Base-by-base conservation (phyloP, 2,113 vertebrate genomes). In the Etia nguti region DNA sequence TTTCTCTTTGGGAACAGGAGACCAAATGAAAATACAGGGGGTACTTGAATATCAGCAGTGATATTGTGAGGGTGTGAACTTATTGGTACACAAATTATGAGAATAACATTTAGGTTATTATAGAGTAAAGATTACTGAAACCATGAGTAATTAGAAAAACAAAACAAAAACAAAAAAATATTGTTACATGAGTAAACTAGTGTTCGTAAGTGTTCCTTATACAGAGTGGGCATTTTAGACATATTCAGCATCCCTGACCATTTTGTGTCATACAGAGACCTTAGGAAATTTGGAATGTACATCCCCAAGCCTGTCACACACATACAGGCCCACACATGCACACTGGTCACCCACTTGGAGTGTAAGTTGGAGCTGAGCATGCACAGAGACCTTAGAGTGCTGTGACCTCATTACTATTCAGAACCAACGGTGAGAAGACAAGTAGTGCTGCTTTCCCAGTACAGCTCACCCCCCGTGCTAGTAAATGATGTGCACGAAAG, bases 331-430 rank as follows among this genome's bases (percentile, higher is more conserved):
- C 48, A 48, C 24, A 36, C 55, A 90, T 6, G 73, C 82, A 84
- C 50, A 75, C 18, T 8, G 55, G 59, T 83, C 87, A 81, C 20
- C 81, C 82, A 90, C 84, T 85, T 65, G 86, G 86, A 86, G 54
- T 86, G 56, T 55, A 86, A 86, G 86, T 89, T 92, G 82, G 48
- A 85, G 62, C 36, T 80, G 90, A 90, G 82, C 26, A 11, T 86
- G 80, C 73, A 83, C 83, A 59, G 83, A 87, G 88, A 93, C 88
- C 84, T 94, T 86, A 79, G 46, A 84, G 80, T 82, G 86, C 36
- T 62, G 83, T 93, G 93, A 94, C 95, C 92, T 95, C 93, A 95
- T 96, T 94, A 95, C 81, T 89, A 96, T 96, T 92, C 93, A 91
- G 86, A 95, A 90, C 79, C 84, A 83, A 79, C 11, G 89, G 95